Conservation (phyloP, 2,888 invertebrate genomes). For the Melanophora roralis region DNA sequence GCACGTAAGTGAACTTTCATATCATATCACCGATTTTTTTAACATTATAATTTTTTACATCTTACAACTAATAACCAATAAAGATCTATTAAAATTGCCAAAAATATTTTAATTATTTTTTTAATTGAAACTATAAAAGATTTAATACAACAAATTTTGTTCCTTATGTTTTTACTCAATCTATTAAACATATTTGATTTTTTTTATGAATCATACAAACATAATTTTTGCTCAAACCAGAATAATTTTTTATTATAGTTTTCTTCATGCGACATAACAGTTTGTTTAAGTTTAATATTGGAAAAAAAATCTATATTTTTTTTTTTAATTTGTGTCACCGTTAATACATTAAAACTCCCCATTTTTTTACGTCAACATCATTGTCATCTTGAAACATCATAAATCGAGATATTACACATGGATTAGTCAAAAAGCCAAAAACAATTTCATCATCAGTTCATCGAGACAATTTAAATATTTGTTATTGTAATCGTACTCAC, state of each 20-base stretch:
- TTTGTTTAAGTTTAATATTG: conserved; percentile 18
- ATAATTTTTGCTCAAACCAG: conserved; percentile 41
- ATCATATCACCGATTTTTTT: no score
- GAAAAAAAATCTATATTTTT: neutral
- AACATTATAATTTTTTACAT: no score
- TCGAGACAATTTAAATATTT: conserved; percentile 21
- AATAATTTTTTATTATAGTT: neutral
- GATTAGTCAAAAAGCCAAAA: neutral
- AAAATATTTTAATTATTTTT: no score
- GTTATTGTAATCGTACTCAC: no score
- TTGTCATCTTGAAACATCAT: conserved; percentile 18
- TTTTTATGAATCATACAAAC: conserved; percentile 26
- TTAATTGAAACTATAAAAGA: no score
- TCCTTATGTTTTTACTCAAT: conserved; percentile 59
- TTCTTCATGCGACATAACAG: conserved; percentile 5
- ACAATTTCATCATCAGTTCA: conserved; percentile 10
- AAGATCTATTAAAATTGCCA: no score
- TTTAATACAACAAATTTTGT: neutral
- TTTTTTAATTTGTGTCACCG: conserved; percentile 10
- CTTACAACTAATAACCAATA: no score
- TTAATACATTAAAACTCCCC: neutral
- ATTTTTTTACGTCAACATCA: neutral
- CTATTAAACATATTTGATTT: conserved; percentile 44
- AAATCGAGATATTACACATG: neutral
- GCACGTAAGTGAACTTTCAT: no score